Conservation (phyloP, 2,888 invertebrate species). For the Zygogramma bicolorata region DNA sequence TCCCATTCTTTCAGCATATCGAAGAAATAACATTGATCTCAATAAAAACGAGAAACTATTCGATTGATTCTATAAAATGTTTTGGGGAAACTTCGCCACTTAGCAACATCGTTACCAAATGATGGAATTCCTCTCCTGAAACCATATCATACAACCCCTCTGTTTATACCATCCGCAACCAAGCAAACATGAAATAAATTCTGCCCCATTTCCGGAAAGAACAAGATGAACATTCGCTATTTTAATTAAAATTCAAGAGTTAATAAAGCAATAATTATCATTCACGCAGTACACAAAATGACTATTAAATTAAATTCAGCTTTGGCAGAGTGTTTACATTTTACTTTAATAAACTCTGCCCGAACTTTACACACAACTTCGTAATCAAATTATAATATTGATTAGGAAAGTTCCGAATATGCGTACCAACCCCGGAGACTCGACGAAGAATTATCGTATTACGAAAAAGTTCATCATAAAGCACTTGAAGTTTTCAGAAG, state of each 20-base stretch:
- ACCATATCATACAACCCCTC: too few relatives aligned
- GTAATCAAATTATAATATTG: constrained; percentile 28
- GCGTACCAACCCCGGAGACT: constrained; percentile 4
- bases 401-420: constrained; percentile 27
- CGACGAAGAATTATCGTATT: constrained; percentile 23
- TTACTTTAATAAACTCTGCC: constrained; percentile 22
- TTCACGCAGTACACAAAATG: not conserved
- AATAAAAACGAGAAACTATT: too few relatives aligned
- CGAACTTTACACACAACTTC: constrained; percentile 22
- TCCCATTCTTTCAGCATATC: too few relatives aligned
- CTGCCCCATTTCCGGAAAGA: not conserved
- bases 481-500: constrained; percentile 11
- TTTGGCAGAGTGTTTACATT: constrained; percentile 24
- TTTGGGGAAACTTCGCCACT: too few relatives aligned
- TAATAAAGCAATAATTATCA: constrained; percentile 14
- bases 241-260: not conserved
- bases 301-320: constrained; percentile 25
- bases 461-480: constrained; percentile 21
- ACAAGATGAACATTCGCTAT: not conserved
- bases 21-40: too few relatives aligned
- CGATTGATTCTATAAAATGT: too few relatives aligned
- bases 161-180: not conserved
- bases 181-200: too few relatives aligned
- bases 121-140: too few relatives aligned
- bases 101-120: too few relatives aligned